Evolutionary conservation across 2,888 invertebrate genomes (phyloP), one percentile per base, ranked within the genome.

Genomic region (Drosophila prolongata): DNA sequence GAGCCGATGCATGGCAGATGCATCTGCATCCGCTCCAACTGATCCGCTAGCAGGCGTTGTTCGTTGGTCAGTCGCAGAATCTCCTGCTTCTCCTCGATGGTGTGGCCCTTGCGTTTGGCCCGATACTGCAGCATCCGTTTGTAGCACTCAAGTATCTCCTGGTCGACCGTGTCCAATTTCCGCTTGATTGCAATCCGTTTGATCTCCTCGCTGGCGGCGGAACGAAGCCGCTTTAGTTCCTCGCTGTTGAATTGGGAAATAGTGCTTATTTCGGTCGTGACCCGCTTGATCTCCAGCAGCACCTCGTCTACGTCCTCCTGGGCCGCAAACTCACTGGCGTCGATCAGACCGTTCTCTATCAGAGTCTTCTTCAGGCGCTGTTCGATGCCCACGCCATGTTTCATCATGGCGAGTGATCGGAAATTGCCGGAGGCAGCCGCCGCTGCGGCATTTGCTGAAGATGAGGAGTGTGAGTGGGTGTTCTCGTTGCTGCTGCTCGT

Each of bases 281-380:
- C 97, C 85, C 96, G 95, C 89, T 96, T 96, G 13, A 98, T 96
- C 93, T 98, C 98, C 10, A 94, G 93, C 75, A 97, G 93, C 85
- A 98, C 96, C 92, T 98, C 98, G 93, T 98, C 97, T 86, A 97
- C 96, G 4, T 96, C 95, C 9, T 88, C 88, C 47, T 95, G 95
- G 3, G 94, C 93, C 47, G 94, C 93, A 56, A 95, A 92, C 87
- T 95, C 95, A 76, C 95, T 95, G 6, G 95, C 93, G 80, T 96
- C 96, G 37, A 97, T 91, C 58, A 97, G 95, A 59, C 98, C 98
- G 91, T 97, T 96, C 77, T 97, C 97, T 27, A 98, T 95, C 1
- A 98, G 93, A 91, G 98, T 97, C 87, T 96, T 96, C 81, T 96
- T 95, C 57, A 98, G 94, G 74, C 97, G 94, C 91, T 96, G 95